Conservation (phyloP, 2,113 vertebrate genomes). For the Sterna hirundo region DNA sequence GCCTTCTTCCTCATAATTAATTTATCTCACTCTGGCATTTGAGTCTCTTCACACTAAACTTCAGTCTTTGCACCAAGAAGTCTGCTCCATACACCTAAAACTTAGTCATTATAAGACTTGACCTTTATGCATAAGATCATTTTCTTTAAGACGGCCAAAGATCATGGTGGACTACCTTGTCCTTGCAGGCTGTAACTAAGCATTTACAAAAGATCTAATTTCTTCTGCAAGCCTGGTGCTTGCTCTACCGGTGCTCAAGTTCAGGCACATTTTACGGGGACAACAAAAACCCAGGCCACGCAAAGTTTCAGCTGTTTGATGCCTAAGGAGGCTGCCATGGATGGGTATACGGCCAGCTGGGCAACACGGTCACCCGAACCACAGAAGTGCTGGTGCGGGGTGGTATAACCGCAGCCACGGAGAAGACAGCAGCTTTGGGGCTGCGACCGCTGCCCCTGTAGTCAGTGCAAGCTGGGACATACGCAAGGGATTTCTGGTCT, state of each 20-base stretch:
- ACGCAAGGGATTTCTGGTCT: neutral
- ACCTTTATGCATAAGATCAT: neutral
- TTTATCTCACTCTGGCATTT: neutral
- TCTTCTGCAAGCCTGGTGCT: neutral
- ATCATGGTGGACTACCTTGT: neutral
- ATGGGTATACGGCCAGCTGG: neutral
- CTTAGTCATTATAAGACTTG: too few relatives aligned
- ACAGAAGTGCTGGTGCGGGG: neutral
- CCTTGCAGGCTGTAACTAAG: neutral
- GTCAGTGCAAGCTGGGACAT: neutral
- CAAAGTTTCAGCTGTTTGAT: neutral
- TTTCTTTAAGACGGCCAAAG: neutral
- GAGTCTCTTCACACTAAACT: neutral
- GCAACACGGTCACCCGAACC: neutral
- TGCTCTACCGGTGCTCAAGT: neutral
- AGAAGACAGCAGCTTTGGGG: neutral
- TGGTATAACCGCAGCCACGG: neutral
- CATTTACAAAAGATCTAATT: neutral
- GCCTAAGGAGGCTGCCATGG: neutral
- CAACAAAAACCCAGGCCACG: neutral
- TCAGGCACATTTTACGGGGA: neutral
- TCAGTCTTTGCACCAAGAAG: neutral
- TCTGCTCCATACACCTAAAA: neutral
- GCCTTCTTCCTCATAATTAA: neutral
- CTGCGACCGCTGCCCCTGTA: fast-evolving